Evolutionary conservation across 2,888 invertebrate species (phyloP).

Genomic region (Anoplius nigerrimus): DNA sequence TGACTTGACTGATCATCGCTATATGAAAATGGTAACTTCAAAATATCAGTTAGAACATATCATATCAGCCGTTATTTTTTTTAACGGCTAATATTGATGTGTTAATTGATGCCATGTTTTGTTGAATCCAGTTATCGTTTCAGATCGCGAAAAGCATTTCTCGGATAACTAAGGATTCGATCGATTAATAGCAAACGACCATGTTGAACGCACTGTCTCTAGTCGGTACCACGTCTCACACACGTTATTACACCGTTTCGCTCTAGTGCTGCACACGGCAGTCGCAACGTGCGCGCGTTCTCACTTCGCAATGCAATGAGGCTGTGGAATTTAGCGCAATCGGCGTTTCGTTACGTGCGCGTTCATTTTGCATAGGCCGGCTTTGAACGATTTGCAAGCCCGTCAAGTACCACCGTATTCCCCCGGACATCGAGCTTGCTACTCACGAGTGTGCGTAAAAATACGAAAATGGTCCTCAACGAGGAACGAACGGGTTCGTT

Average conservation of each 20-base stretch:
- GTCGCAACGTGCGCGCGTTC: no score
- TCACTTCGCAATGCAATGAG: conserved; percentile 50
- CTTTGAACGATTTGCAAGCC: conserved; percentile 2
- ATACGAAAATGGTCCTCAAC: no score
- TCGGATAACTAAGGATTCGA: no score
- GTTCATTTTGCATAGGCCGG: conserved; percentile 26
- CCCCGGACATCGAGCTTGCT: not conserved
- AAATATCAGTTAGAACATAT: no score
- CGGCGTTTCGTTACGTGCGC: conserved; percentile 47
- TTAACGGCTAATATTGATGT: no score
- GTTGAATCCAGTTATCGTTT: no score
- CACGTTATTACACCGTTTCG: conserved; percentile 48
- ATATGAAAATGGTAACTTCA: no score
- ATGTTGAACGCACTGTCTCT: conserved; percentile 8
- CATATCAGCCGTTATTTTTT: no score
- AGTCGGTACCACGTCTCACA: conserved; percentile 42
- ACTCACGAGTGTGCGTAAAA: no score
- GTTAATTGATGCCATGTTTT: no score
- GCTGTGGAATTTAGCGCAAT: conserved; percentile 57
- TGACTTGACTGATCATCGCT: no score
- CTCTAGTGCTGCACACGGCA: conserved; percentile 45
- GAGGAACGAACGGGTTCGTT: conserved; percentile 34
- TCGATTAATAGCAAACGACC: not conserved
- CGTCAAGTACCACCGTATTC: not conserved
- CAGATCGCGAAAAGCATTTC: no score